Evolutionary conservation across 92 coral and sea anemone genomes (phyloP).

Genomic region (Muricea muricata): DNA sequence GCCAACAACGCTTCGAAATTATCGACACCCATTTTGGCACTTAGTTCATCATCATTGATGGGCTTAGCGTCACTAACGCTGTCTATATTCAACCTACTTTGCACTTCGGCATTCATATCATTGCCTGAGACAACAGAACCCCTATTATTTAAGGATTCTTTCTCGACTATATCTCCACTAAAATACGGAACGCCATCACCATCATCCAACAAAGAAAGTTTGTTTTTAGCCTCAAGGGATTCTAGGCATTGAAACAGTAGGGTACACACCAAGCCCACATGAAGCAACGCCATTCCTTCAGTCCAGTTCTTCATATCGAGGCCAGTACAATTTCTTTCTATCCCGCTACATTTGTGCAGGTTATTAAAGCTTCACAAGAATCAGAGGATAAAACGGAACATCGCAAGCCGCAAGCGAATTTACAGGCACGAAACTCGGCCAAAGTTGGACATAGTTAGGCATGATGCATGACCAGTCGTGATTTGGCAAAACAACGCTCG

Average conservation of each 20-base stretch:
- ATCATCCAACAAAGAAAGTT: background rate
- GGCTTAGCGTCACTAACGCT: background rate
- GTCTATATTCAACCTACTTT: background rate
- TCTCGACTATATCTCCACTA: background rate
- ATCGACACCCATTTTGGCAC: too few relatives aligned
- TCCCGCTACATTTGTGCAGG: background rate
- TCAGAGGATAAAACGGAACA: background rate
- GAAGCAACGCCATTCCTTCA: background rate
- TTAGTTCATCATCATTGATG: background rate
- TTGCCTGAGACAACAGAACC: background rate
- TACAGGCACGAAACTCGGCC: background rate
- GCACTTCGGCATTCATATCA: background rate
- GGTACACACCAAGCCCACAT: background rate
- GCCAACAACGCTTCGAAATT: too few relatives aligned
- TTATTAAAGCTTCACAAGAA: background rate
- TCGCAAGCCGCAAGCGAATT: background rate
- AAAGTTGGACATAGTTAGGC: background rate
- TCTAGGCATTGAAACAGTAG: background rate
- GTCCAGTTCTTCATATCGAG: background rate
- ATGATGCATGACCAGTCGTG: constrained; percentile 24
- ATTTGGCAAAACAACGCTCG: constrained; percentile 28
- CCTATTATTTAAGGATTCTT: background rate
- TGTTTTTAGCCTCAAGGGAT: background rate
- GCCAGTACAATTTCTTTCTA: background rate
- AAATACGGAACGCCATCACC: background rate